Base-by-base conservation (phyloP, 2,113 vertebrate species). In the Ptilonorhynchus violaceus region DNA sequence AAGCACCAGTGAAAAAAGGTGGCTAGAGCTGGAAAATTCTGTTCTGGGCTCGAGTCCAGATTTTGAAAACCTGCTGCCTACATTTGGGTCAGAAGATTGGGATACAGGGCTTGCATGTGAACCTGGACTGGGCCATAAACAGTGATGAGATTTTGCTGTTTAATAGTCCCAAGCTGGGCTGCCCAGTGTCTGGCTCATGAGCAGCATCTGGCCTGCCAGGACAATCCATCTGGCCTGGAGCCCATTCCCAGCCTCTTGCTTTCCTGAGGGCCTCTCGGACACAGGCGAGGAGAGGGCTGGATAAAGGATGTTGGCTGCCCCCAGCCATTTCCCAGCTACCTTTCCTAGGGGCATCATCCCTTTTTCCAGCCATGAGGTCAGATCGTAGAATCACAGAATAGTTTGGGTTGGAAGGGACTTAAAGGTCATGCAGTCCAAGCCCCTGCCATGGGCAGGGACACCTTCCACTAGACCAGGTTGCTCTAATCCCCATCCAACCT, bases 1-100 rank as follows among this genome's bases (percentile, higher is more conserved):
- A 94, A 89, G 31, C 83, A 78, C 56, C 76, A 62, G 72, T 72
- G 76, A 78, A 92, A 91, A 91, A 92, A 93, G 56, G 60, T 81
- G 79, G 15, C 28, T 88, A 53, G 85, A 81, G 68, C 76, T 78
- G 75, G 73, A 89, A 95, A 91, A 72, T 68, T 84, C 49, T 46
- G 13, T 62, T 89, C 55, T 81, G 83, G 92, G 88, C 79, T 90
- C 1, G 10, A 52, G 5, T 83, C 67, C 85, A 78, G 68, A 3
- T 42, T 92, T 86, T 89, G 64, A n/a, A 87, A 89, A 91, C 68
- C 35, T 73, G 46, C 42, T 94, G 82, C 55, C 68, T 76, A 10
- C 0, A 3, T 91, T 92, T 84, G 85, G 56, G 76, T 84, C 68
- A 59, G 82, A 59, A 63, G 41, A 22, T 24, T 73, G 78, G 78